These are phyloP conservation scores for Cyclophora albipunctata DNA, from an alignment of 2,888 invertebrate species.

Conservation along the genomic window DNA sequence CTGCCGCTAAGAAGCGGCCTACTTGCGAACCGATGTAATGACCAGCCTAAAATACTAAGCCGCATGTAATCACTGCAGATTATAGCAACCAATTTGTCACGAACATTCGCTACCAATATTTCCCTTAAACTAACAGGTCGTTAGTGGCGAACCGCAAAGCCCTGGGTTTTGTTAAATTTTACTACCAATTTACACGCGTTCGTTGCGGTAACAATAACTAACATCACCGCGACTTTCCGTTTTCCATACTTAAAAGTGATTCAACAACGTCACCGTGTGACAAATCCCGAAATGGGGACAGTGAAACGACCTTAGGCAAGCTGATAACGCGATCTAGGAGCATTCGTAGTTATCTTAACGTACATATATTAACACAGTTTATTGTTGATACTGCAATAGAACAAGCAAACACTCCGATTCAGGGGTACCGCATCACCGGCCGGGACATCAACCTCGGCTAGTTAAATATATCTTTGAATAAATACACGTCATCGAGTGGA, in stretches of 20 bases:
- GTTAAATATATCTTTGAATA: slow-evolving; percentile 30
- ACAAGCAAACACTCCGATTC: slow-evolving; percentile 28
- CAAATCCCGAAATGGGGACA: slow-evolving; percentile 45
- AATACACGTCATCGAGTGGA: slow-evolving; percentile 33
- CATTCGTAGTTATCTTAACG: slow-evolving; percentile 41
- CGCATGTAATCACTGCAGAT: slow-evolving; percentile 3
- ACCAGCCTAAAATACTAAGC: slow-evolving; percentile 1
- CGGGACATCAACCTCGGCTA: slow-evolving; percentile 24
- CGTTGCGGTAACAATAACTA: slow-evolving; percentile 4
- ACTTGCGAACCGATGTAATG: slow-evolving; percentile 29
- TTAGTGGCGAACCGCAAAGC: slow-evolving; percentile 8
- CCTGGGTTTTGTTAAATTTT: slow-evolving; percentile 8
- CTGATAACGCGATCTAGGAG: slow-evolving; percentile 58
- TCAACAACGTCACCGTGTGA: slow-evolving; percentile 25
- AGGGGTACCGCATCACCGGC: slow-evolving; percentile 22
- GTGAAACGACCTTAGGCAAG: slow-evolving; percentile 56
- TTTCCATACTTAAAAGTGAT: slow-evolving; percentile 17
- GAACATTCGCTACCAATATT: slow-evolving; percentile 15
- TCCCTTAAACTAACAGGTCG: slow-evolving; percentile 7
- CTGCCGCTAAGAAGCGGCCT: slow-evolving; percentile 37
- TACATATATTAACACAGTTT: slow-evolving; percentile 40
- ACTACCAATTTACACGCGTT: slow-evolving; percentile 10
- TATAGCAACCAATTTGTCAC: slow-evolving; percentile 4
- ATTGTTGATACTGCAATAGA: slow-evolving; percentile 31
- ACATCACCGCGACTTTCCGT: slow-evolving; percentile 1